phyloP scores from a whole-genome alignment of 2,113 vertebrate species.

The Atlantisia rogersi region DNA sequence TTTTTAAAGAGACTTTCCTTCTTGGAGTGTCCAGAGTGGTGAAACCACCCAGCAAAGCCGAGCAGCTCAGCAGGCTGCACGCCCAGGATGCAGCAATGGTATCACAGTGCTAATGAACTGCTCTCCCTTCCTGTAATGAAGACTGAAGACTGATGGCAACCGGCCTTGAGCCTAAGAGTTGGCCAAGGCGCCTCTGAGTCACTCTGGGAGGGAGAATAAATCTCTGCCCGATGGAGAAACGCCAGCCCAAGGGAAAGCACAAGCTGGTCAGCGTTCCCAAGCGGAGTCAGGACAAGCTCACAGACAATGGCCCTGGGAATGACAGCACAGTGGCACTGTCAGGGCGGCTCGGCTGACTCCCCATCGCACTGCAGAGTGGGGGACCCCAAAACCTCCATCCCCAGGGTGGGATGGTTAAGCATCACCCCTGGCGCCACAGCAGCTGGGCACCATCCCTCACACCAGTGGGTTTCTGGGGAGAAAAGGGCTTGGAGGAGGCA shows the following conservation, averaged over 20 bases:
- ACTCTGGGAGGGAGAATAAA: not conserved
- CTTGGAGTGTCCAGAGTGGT: not conserved
- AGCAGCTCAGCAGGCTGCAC: not conserved
- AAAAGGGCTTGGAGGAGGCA: not conserved
- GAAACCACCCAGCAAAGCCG: not conserved
- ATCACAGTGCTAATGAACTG: accelerated
- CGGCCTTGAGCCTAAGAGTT: not conserved
- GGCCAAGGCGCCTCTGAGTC: not conserved
- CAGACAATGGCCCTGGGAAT: not conserved
- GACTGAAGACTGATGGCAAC: accelerated
- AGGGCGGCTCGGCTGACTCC: accelerated
- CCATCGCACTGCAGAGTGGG: accelerated
- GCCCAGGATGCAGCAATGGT: accelerated
- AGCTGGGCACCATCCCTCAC: not conserved
- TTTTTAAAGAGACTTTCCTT: not conserved
- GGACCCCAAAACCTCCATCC: not conserved
- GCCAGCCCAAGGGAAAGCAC: not conserved
- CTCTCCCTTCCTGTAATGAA: not conserved
- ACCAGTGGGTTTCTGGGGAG: accelerated
- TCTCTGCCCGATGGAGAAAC: accelerated
- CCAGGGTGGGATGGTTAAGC: not conserved
- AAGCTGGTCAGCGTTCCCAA: accelerated
- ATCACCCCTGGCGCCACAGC: accelerated
- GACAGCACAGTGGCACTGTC: accelerated
- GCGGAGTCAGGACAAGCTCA: accelerated